Evolutionary conservation across 2,797 vertebrate genomes (phyloP).

Genomic region (Hemibagrus guttatus): DNA sequence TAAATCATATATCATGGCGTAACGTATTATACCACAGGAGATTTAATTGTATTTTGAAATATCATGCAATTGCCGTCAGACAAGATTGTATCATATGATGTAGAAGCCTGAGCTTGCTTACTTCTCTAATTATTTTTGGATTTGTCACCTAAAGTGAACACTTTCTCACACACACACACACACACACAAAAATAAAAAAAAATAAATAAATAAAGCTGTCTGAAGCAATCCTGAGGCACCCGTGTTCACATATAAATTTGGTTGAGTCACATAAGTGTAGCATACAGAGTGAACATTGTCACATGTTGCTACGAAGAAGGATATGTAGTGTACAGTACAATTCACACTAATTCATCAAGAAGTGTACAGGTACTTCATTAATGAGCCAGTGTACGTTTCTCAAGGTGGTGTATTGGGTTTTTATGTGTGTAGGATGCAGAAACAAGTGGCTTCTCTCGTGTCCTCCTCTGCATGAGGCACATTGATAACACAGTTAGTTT

Average conservation of each 20-base stretch:
- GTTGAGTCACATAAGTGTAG: neutral
- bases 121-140: neutral
- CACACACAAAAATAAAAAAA: too few species aligned
- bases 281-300: neutral
- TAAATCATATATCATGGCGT: neutral
- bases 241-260: neutral
- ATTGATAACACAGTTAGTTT: slow-evolving; percentile 30
- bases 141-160: neutral
- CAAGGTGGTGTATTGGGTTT: neutral
- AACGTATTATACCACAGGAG: too few species aligned
- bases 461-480: neutral
- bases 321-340: neutral
- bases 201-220: neutral
- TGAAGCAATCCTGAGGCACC: too few species aligned
- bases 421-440: neutral
- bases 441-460: neutral
- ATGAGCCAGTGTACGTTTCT: neutral
- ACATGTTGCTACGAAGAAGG: too few species aligned
- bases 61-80: neutral
- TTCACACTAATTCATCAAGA: neutral
- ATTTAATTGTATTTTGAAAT: neutral
- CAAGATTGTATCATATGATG: neutral
- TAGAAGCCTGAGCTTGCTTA: neutral
- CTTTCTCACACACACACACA: too few species aligned
- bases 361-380: neutral